A percentile compares a stretch with the other conserved stretches of the same genome.
Evolutionary conservation across 2,113 vertebrate genomes (phyloP).

Genomic region (Ameiurus melas): DNA sequence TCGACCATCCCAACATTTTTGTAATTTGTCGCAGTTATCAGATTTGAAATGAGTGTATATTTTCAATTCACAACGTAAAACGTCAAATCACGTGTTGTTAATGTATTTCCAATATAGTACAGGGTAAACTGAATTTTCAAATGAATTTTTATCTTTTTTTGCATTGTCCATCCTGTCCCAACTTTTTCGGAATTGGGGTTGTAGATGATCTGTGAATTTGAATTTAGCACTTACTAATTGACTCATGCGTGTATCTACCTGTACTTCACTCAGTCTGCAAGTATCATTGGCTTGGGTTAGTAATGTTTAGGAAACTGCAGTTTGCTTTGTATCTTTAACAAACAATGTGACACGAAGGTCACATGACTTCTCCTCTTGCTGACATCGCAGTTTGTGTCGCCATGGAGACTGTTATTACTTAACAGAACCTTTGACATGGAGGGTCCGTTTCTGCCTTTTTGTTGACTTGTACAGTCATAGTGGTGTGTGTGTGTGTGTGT

Average conservation of each 20-base stretch:
- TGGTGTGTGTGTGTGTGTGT: constrained; percentile 33
- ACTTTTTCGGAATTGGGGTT: too few relatives aligned
- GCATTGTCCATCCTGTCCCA: too few relatives aligned
- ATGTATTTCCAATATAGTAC: too few relatives aligned
- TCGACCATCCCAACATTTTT: too few relatives aligned
- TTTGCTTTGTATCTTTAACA: not conserved
- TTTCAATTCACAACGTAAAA: too few relatives aligned
- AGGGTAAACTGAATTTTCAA: too few relatives aligned
- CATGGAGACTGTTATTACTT: not conserved
- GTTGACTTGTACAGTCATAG: constrained; percentile 5
- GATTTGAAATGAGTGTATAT: too few relatives aligned
- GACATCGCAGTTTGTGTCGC: not conserved
- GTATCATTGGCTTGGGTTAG: not conserved
- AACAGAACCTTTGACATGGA: not conserved
- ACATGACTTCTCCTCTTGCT: not conserved
- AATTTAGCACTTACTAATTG: not conserved
- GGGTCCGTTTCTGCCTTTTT: not conserved
- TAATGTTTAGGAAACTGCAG: not conserved
- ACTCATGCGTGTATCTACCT: not conserved
- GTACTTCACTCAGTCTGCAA: not conserved
- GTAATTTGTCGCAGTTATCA: too few relatives aligned
- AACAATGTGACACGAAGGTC: constrained; percentile 3
- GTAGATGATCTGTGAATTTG: not conserved
- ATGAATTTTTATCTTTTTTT: too few relatives aligned
- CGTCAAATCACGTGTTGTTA: too few relatives aligned